Evolutionary conservation across 2,797 vertebrate species (phyloP), one percentile per base, ranked within the genome.

Genomic region (Cirrhinus mrigala): DNA sequence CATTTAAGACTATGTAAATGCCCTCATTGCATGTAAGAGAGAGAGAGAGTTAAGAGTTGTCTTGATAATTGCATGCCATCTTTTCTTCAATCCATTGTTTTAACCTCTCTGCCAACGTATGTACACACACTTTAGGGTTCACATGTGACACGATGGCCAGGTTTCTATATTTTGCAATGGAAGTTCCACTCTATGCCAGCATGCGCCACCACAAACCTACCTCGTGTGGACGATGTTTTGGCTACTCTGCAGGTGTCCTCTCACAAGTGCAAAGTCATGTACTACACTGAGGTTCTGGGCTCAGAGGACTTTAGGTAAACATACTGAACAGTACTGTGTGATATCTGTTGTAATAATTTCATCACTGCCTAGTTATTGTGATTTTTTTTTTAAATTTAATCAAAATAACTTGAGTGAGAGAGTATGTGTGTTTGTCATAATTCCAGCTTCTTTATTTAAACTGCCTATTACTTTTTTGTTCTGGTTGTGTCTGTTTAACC

Each of bases 191-290:
- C 88, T 92, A 98, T 97, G 97, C 96, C 98, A 0, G 97, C 98
- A 11, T 99, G 97, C 69, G 96, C 97, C 0, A 91, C 97, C 92
- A 98, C 97, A 92, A 99, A 93, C 94, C 93, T 99, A 90, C 97
- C 98, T 22, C 96, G 98, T 0, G 96, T 99, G 92, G 98, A 99
- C 6, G 98, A 99, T 27, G 97, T 99, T 52, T 92, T 99, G 89
- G 98, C 98, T 87, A 97, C 97, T 22, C 94, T 99, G 81, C 98
- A 99, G 94, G 98, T 99, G 52, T 98, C 98, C 75, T 99, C 98
- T 0, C 98, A 99, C 94, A 99, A 99, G 89, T 99, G 98, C 90
- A 99, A 99, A 95, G 98, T 99, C 90, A 99, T 99, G 98, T 99
- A 97, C 94, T 99, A 99, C 92, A 99, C 98, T 0, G 98, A 99